Evolutionary conservation across 2,888 invertebrate species (phyloP), one percentile per base, ranked within the genome.

Genomic region (Aquatica leii): DNA sequence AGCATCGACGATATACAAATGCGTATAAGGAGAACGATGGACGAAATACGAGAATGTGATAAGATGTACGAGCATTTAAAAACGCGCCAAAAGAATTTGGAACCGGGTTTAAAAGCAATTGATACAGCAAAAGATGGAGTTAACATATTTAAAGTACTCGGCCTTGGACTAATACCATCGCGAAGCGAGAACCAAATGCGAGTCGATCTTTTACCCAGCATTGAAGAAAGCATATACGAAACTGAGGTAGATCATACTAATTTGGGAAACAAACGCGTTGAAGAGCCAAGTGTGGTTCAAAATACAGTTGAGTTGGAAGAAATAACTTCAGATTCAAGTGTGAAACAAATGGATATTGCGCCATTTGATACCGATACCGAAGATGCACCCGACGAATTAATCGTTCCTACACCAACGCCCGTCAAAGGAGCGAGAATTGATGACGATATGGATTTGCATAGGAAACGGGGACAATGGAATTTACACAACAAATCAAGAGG

Each of bases 1-100:
- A 71, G 66, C 17, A 53, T 73, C 21, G 72, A 74, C 41, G 65
- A 68, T 17, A 72, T 74, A 21, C 68, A 70, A 52, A 61, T 70
- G 55, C 63, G 69, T 20, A 69, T 74, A 6, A 56, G 71, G 5
- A 62, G 58, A 1, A 71, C 70, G 14, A 51, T 74, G n/a, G 66
- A 67, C 1, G 71, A 73, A 51, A 71, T 73, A 2, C 41, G 50
- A 34, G 41, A 43, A 12, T 48, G 21, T 11, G 55, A 54, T 12
- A 31, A 21, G 12, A n/a, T 50, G 15, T 59, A 63, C 37, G 1
- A 59, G n/a, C 6, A 51, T 3, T 21, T 59, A 24, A 50, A 35
- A 35, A 12, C 17, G 9, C 34, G 35, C 5, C 24, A 37, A n/a
- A 1, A 48, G n/a, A 4, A 43, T 43, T 43, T 15, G 14, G 9